Percentiles rank a stretch among this genome's conserved stretches.
These are phyloP conservation scores for Hedya salicella DNA, from an alignment of 2,888 invertebrate genomes.

Conservation along the genomic window DNA sequence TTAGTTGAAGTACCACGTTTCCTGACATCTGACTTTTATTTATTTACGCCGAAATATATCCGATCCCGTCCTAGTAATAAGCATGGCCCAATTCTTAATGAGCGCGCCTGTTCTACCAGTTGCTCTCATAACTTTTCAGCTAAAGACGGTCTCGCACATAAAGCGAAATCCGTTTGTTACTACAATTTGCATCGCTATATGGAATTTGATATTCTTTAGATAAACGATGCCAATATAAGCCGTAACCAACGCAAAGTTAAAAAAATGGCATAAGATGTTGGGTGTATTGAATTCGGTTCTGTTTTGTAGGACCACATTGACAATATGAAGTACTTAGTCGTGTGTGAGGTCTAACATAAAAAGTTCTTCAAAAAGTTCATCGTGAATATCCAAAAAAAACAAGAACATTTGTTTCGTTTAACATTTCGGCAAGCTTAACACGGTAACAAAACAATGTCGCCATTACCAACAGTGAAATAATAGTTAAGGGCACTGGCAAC, in stretches of 20 bases:
- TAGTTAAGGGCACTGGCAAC: background rate
- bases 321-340: background rate
- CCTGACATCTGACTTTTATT: slow-evolving; percentile 1
- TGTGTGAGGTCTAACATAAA: background rate
- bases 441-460: background rate
- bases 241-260: too few species aligned
- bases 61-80: slow-evolving; percentile 9
- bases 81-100: slow-evolving; percentile 19
- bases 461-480: background rate
- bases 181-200: background rate
- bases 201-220: background rate
- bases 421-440: too few species aligned
- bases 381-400: too few species aligned
- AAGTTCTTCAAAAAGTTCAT: too few species aligned
- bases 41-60: slow-evolving; percentile 8
- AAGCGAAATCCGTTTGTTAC: slow-evolving; percentile 9
- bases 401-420: too few species aligned
- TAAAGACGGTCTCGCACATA: slow-evolving; percentile 21
- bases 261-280: too few species aligned
- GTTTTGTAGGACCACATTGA: background rate
- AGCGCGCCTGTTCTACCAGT: slow-evolving; percentile 28
- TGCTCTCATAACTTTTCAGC: slow-evolving; percentile 33
- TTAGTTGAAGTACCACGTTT: background rate
- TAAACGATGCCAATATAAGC: too few species aligned
- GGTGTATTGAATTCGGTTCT: background rate